Percentiles rank a stretch among this genome's conserved stretches.
These are phyloP conservation scores for Tympanuchus pallidicinctus DNA, from an alignment of 2,113 vertebrate genomes.

Conservation along the genomic window DNA sequence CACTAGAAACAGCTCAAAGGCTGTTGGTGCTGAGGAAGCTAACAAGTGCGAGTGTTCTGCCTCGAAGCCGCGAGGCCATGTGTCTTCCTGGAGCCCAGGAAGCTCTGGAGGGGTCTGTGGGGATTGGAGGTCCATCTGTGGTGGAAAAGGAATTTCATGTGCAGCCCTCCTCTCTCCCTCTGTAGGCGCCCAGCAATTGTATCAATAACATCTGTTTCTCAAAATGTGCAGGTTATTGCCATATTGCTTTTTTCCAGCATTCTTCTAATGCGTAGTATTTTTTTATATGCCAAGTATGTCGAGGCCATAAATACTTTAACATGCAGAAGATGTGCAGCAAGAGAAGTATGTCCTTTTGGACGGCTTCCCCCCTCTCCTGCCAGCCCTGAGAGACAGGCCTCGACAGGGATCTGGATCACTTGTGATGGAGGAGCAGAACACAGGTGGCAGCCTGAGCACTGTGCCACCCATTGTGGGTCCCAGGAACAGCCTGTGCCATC, in stretches of 20 bases:
- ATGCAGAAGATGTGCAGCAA: conserved; percentile 1
- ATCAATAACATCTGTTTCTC: background rate
- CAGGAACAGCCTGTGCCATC: background rate
- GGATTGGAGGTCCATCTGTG: background rate
- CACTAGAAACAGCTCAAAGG: background rate
- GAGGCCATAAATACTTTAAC: conserved; percentile 41
- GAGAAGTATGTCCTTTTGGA: conserved; percentile 1
- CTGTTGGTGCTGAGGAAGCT: background rate
- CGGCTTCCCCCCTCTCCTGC: background rate
- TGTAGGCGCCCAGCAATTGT: background rate
- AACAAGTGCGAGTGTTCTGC: background rate
- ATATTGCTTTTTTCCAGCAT: conserved; percentile 26
- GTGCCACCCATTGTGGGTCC: rapidly evolving
- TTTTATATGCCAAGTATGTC: background rate
- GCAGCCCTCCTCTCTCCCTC: background rate
- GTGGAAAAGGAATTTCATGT: background rate
- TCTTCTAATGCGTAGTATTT: background rate
- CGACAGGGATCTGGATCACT: background rate
- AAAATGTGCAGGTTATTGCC: rapidly evolving
- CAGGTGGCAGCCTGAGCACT: rapidly evolving
- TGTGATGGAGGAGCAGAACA: rapidly evolving
- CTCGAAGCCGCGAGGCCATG: rapidly evolving
- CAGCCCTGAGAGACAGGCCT: background rate
- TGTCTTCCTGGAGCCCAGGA: background rate
- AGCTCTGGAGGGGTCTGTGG: rapidly evolving